Percentiles rank a stretch among this genome's conserved stretches.
These are phyloP conservation scores for Hirtodrosophila cameraria DNA, from an alignment of 2,888 invertebrate species.

Conservation along the genomic window DNA sequence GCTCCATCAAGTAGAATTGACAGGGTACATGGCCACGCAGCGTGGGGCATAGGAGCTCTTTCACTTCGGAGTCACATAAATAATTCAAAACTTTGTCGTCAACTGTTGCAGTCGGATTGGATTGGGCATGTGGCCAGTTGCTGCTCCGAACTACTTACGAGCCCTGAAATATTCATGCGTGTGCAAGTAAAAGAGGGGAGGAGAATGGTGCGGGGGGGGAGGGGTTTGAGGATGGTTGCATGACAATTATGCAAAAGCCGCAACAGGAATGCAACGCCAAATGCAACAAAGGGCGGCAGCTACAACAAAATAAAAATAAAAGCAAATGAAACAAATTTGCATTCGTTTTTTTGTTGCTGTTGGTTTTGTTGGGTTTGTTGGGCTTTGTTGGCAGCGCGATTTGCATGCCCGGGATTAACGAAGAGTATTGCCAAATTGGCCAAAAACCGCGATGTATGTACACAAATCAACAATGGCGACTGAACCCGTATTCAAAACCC, in stretches of 20 bases:
- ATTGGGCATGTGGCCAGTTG: constrained; percentile 13
- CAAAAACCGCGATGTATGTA: constrained; percentile 23
- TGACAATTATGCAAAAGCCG: constrained; percentile 50
- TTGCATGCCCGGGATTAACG: constrained; percentile 18
- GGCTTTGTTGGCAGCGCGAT: constrained; percentile 8
- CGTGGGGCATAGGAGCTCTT: constrained; percentile 26
- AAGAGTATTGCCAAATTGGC: constrained; percentile 30
- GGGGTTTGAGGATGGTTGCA: not conserved
- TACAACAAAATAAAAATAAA: constrained; percentile 11
- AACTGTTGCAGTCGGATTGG: constrained; percentile 32
- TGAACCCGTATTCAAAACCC: not conserved
- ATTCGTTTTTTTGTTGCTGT: constrained; percentile 28
- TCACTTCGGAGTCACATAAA: constrained; percentile 53
- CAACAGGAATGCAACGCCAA: constrained; percentile 38
- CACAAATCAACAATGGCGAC: constrained; percentile 22
- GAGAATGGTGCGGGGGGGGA: not conserved
- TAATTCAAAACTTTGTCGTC: constrained; percentile 62
- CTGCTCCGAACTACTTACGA: constrained; percentile 28
- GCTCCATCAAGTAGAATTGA: constrained; percentile 31
- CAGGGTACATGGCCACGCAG: constrained; percentile 27
- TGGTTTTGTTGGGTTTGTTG: too few relatives aligned
- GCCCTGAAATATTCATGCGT: constrained; percentile 68
- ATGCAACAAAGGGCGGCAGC: not conserved
- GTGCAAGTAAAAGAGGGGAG: too few relatives aligned
- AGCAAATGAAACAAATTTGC: constrained; percentile 25